Evolutionary conservation across 2,888 invertebrate genomes (phyloP), one percentile per base, ranked within the genome.

Genomic region (Acronicta leporina): DNA sequence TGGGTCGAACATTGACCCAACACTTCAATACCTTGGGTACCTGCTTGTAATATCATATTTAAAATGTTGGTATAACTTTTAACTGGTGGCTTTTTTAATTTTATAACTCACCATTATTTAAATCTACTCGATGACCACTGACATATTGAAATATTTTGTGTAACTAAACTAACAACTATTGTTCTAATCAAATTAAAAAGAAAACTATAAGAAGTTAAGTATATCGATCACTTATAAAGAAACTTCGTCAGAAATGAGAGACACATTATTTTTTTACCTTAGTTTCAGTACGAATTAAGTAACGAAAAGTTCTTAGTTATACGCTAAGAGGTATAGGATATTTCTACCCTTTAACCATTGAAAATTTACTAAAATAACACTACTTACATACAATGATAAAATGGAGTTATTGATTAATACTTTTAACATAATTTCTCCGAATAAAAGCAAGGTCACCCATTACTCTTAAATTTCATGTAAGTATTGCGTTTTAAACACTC

Each of bases 1-100:
- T 63, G 76, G 79, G 79, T 75, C 79, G 76, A 44, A 8, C 76
- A 33, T 67, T 75, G 73, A 78, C 25, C 33, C 8, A 41, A 30
- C 33, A 35, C 43, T 47, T 14, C 25, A 40, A 16, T 53, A 61
- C 15, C 42, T 63, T 50, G 20, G 20, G 15, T 72, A 71, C 75
- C 62, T 62, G 60, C 45, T 14, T 15, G 15, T 10, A 27, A 54
- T 16, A 45, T 20, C 1, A 1, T 0, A 35, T 64, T 44, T 16
- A 13, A 40, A 25, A 55, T 40, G 0, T 9, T 10, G 9, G 6
- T 38, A 6, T n/a, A 38, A n/a, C n/a, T 1, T 13, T 1, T 4
- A n/a, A n/a, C 38, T n/a, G n/a, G 2, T 7, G 35, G 0, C 1
- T n/a, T 38, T 38, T 38, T n/a, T 20, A 20, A 20, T 20, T 38